Evolutionary conservation across 30 jellyfish, hydroid and myxozoan species (phyloP), one percentile per base, ranked within the genome.

Genomic region (Rhopilema esculentum): DNA sequence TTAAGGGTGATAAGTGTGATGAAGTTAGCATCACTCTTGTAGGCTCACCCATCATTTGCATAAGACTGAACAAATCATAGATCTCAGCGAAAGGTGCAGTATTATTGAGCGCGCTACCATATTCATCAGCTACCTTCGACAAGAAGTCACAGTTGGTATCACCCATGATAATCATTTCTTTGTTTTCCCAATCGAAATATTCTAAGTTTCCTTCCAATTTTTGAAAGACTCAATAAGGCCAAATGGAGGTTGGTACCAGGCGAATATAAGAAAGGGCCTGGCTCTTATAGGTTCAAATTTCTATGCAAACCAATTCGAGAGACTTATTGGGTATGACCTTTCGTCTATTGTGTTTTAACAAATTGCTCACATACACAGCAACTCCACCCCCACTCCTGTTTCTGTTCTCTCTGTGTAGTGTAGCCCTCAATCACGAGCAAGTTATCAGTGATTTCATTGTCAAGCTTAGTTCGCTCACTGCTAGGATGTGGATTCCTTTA

Each of bases 361-460:
- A 69, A 1, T 25, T 69, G 80, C 57, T 0, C 61, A 21, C 61
- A 69, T 69, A 69, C 80, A 69, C 80, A 16, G 57, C 80, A 69
- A 25, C 80, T 16, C 80, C 80, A 19, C 61, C 80, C 57, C 80
- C 57, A 21, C 29, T 69, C 80, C 57, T 69, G 80, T 0, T 69
- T 69, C 80, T 69, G n/a, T n/a, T n/a, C n/a, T n/a, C 21, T 53
- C 68, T 22, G 18, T 22, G 21, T 22, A 16, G 68, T 53, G 68
- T 0, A 53, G 68, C 21, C n/a, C n/a, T n/a, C n/a, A n/a, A 69
- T 69, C 80, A 23, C 62, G 8, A 69, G 62, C 80, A 19, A 17
- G 57, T 69, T 0, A 17, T 69, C 57, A 16, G 62, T 25, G 65
- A 69, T 0, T 69, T 69, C 57, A 16, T 1, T 69, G 80, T 69